These are phyloP conservation scores for Formica selysi DNA, from an alignment of 1,140 invertebrate species.

Conservation along the genomic window DNA sequence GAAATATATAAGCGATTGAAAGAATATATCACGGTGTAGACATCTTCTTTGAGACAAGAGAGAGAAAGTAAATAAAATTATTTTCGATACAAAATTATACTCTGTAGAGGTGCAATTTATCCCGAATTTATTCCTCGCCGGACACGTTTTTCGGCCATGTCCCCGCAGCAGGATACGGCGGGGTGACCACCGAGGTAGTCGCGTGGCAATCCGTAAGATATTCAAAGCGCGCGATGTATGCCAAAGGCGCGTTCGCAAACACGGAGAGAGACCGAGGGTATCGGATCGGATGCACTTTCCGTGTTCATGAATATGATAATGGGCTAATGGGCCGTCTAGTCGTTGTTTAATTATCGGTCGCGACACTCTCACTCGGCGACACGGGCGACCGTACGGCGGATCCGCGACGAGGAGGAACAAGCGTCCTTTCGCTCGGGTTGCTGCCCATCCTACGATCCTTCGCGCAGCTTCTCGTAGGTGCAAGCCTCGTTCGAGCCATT, in stretches of 20 bases:
- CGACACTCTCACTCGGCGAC: slow-evolving; percentile 64
- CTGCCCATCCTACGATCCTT: slow-evolving; percentile 4
- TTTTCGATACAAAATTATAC: background rate
- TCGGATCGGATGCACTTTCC: slow-evolving; percentile 85
- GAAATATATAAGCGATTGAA: background rate
- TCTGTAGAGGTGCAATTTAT: background rate
- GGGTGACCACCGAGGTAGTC: slow-evolving; percentile 78
- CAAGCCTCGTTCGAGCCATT: slow-evolving; percentile 71
- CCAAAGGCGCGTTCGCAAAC: slow-evolving; percentile 45
- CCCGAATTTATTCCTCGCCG: background rate
- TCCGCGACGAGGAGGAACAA: slow-evolving; percentile 54
- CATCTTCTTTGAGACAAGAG: background rate
- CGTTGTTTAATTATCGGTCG: slow-evolving; percentile 85
- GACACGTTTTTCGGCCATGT: slow-evolving; percentile 1
- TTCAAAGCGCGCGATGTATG: slow-evolving; percentile 45
- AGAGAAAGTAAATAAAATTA: background rate
- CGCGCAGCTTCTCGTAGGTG: slow-evolving; percentile 56
- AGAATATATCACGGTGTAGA: background rate
- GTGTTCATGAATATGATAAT: slow-evolving; percentile 87
- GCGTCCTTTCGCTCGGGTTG: slow-evolving; percentile 15
- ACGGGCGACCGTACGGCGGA: slow-evolving; percentile 48
- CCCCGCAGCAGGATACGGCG: background rate
- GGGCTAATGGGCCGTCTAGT: slow-evolving; percentile 85
- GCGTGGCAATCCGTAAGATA: slow-evolving; percentile 78
- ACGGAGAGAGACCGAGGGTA: slow-evolving; percentile 71